These are phyloP conservation scores for Philereme vetulata DNA, from an alignment of 2,888 invertebrate species.

Conservation along the genomic window DNA sequence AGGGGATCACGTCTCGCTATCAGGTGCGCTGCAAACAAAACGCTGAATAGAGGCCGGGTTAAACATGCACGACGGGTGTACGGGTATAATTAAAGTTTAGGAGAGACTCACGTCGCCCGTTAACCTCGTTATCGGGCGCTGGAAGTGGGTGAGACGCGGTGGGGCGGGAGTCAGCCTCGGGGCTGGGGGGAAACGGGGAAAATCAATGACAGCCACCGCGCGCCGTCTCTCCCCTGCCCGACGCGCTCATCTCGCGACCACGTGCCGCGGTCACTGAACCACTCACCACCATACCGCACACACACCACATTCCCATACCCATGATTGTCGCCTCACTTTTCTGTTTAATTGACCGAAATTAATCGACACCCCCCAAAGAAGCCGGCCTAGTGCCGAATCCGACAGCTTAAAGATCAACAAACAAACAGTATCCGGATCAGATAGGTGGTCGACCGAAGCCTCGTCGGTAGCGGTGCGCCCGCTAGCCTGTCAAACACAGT, in stretches of 20 bases:
- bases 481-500: conserved; percentile 62
- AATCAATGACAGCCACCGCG: conserved; percentile 84
- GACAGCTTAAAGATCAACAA: conserved; percentile 50
- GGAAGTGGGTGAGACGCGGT: conserved; percentile 83
- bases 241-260: conserved; percentile 82
- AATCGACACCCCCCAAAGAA: conserved; percentile 35
- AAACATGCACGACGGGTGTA: conserved; percentile 83
- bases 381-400: conserved; percentile 30
- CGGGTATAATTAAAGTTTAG: conserved; percentile 84
- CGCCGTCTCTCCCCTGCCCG: conserved; percentile 80
- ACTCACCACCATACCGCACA: conserved; percentile 45
- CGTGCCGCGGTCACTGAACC: conserved; percentile 80
- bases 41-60: conserved; percentile 79
- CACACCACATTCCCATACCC: conserved; percentile 38
- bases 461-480: conserved; percentile 53
- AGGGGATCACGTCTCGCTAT: conserved; percentile 72
- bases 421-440: conserved; percentile 48
- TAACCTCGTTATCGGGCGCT: conserved; percentile 84
- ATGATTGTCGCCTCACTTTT: conserved; percentile 24
- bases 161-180: conserved; percentile 69
- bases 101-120: conserved; percentile 84
- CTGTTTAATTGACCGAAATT: conserved; percentile 35
- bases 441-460: conserved; percentile 50
- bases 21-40: conserved; percentile 80
- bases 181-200: conserved; percentile 73